These are phyloP conservation scores for Microcebus ravelobensis DNA, from an alignment of 2,113 vertebrate genomes.

Conservation along the genomic window DNA sequence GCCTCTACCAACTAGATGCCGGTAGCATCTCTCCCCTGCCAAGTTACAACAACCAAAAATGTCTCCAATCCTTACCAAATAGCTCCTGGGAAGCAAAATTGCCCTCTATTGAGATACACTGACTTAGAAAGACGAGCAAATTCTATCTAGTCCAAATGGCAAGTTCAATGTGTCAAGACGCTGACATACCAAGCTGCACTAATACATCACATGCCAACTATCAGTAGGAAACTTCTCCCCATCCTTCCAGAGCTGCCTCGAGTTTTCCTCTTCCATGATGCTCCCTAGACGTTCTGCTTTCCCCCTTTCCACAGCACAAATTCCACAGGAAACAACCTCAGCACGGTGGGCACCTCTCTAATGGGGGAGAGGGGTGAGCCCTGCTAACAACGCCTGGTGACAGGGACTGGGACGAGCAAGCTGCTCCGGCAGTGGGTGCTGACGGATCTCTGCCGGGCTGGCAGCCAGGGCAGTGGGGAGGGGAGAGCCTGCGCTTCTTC, in stretches of 20 bases:
- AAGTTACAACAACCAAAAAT: neutral
- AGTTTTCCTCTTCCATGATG: neutral
- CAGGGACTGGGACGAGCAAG: neutral
- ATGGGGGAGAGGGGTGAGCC: neutral
- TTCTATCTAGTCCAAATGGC: neutral
- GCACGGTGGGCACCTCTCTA: neutral
- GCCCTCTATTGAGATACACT: neutral
- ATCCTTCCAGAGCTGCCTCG: neutral
- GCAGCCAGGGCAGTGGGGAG: neutral
- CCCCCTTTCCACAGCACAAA: neutral
- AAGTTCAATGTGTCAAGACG: neutral
- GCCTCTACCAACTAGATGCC: neutral
- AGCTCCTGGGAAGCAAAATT: neutral
- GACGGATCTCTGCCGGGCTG: no score
- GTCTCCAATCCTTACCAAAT: neutral
- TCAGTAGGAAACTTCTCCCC: neutral
- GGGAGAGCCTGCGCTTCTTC: neutral
- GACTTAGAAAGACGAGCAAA: neutral
- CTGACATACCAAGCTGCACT: neutral
- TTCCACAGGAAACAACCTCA: neutral
- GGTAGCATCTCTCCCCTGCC: neutral
- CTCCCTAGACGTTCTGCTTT: neutral
- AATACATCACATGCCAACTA: neutral
- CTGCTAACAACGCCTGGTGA: neutral
- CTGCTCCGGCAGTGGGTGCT: neutral